Evolutionary conservation across 2,888 invertebrate species (phyloP), one percentile per base, ranked within the genome.

Genomic region (Therioaphis trifolii): DNA sequence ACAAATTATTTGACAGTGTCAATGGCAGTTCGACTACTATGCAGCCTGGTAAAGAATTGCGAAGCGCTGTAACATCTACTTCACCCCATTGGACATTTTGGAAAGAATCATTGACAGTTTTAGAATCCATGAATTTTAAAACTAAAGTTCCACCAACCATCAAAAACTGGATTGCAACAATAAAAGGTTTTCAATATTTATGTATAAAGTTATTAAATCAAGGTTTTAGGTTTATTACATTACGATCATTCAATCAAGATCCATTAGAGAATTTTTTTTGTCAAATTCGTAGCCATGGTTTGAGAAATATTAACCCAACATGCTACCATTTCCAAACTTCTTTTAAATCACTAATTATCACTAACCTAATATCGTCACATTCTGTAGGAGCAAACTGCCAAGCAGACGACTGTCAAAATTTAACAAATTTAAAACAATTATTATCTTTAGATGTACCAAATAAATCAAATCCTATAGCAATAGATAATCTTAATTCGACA

Each of bases 231-330:
- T 63, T 63, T 63, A 29, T 63, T 29, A 63, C 29, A 29, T 63
- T 63, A 63, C 63, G 63, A 27, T 29, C 27, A 29, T 63, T 63
- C 29, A 63, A 63, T 27, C 63, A 63, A 63, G 63, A 63, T 63
- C 29, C 63, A 27, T 14, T 63, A 29, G 63, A 63, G 27, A 63
- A 29, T 27, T 63, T 63, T 7, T 63, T 63, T 63, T 63, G 63
- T 29, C 29, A 18, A 27, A 63, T 63, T 63, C 14, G n/a, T n/a
- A n/a, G n/a, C n/a, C n/a, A n/a, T n/a, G n/a, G n/a, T n/a, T n/a
- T n/a, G n/a, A n/a, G n/a, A 63, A 63, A 63, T 63, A 63, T 15
- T 27, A 63, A 63, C 29, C 63, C 63, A 27, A 29, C 63, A 27
- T 63, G 63, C 18, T 63, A 14, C 29, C 27, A 15, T 63, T 63